Evolutionary conservation across 2,113 vertebrate species (phyloP), one percentile per base, ranked within the genome.

Genomic region (Nycticryphes semicollaris): DNA sequence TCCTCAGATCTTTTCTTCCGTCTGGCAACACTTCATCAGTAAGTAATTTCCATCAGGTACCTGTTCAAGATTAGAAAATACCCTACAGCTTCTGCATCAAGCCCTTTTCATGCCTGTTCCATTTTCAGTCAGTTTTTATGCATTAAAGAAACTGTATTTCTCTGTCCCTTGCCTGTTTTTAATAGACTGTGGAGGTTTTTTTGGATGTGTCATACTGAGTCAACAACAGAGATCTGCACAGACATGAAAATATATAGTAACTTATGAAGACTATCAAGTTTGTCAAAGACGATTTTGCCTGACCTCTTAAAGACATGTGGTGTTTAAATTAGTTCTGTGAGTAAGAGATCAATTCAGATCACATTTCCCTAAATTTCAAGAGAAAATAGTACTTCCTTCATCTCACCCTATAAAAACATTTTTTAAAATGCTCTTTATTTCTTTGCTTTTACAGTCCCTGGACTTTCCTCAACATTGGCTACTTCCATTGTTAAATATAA

Each of bases 331-430:
- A 91, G 69, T 79, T 93, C 66, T 94, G 69, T 39, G 63, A 92
- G 67, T 72, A 84, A 56, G 54, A 89, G 74, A 91, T 76, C 82
- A 85, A 93, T 94, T 95, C 81, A 87, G 91, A 95, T 93, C 13
- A 11, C 82, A 87, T 93, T 91, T 91, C 69, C 39, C 30, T 62
- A 93, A 64, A 95, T 87, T 87, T 94, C 75, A 89, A 93, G 70
- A 91, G 87, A 96, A 97, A 93, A 93, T 45, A 76, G 39, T 79
- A 76, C 57, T 92, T 95, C 77, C 87, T 91, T 76, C 77, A 85
- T 91, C 74, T 87, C 91, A 91, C 53, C 35, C 57, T 82, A 91
- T 94, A 91, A 96, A 97, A 91, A 10, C 4, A 19, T 33, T 30
- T 80, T 95, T 91, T 66, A 24, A 23, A 73, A 69, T 5, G 2